Conservation (phyloP, 2,797 vertebrate species). For the Lepilemur septentrionalis region DNA sequence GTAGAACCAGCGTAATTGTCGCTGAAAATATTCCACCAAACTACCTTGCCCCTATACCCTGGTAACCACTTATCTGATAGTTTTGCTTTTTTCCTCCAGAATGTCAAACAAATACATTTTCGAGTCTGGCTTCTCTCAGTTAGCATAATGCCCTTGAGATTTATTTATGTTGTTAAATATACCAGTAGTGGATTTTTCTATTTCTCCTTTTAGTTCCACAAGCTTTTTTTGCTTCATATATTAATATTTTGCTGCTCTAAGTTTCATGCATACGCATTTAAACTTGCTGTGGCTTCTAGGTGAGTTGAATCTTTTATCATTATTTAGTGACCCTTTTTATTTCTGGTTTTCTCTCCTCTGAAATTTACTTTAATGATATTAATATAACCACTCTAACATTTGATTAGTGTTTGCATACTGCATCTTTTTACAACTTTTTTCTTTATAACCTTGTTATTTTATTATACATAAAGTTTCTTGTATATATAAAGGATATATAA, state of each 20-base stretch:
- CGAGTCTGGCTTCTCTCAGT: neutral
- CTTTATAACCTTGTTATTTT: neutral
- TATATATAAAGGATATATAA: neutral
- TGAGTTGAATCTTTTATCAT: neutral
- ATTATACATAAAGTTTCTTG: neutral
- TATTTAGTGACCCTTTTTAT: neutral
- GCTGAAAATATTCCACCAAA: neutral
- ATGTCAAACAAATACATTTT: neutral
- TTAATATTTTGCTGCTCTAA: neutral
- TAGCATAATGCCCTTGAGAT: neutral
- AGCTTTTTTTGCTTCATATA: neutral
- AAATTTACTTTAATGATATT: neutral
- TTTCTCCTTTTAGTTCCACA: neutral
- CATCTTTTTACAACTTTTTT: neutral
- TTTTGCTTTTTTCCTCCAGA: neutral
- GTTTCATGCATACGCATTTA: neutral
- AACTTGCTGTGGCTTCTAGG: neutral
- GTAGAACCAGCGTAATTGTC: neutral
- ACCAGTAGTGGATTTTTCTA: neutral
- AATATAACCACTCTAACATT: neutral
- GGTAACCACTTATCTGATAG: neutral
- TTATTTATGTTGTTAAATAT: neutral
- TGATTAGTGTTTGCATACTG: neutral
- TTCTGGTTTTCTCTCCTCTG: neutral
- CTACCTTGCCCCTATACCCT: neutral